Conservation (phyloP, 2,113 vertebrate genomes). For the Proterorhinus semilunaris region DNA sequence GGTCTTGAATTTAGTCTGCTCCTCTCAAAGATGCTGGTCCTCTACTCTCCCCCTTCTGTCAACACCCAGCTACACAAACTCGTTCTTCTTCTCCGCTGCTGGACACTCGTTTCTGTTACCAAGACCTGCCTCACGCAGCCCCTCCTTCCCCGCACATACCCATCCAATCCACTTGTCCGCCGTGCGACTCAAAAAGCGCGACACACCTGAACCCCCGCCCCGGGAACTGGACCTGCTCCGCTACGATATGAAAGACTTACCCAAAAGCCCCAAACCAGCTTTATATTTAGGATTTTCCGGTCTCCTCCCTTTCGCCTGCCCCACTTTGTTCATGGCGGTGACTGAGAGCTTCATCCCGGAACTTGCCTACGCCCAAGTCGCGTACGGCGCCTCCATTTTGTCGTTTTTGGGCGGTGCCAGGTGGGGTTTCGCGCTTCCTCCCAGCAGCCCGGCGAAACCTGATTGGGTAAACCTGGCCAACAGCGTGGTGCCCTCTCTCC, state of each 20-base stretch:
- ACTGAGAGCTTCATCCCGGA: slow-evolving; percentile 77
- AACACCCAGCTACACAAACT: slow-evolving; percentile 6
- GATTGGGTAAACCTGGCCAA: slow-evolving; percentile 88
- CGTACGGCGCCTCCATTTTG: slow-evolving; percentile 79
- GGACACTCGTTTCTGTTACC: not conserved
- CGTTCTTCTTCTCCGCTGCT: not conserved
- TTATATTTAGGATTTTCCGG: slow-evolving; percentile 79
- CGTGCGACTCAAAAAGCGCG: slow-evolving; percentile 52
- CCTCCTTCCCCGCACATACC: not conserved
- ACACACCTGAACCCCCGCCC: slow-evolving; percentile 32
- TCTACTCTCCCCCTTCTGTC: slow-evolving; percentile 8
- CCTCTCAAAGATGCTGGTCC: slow-evolving; percentile 40
- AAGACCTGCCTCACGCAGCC: not conserved
- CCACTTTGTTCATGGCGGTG: slow-evolving; percentile 80
- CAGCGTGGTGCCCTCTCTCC: slow-evolving; percentile 75
- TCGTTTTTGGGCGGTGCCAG: slow-evolving; percentile 89
- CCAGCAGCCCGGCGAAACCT: slow-evolving; percentile 85
- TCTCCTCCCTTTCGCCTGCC: slow-evolving; percentile 81
- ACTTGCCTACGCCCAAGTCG: slow-evolving; percentile 82
- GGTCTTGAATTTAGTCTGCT: slow-evolving; percentile 19
- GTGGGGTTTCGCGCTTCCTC: slow-evolving; percentile 91
- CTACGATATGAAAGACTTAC: slow-evolving; percentile 68
- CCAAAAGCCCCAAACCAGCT: slow-evolving; percentile 84
- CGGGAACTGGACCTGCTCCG: slow-evolving; percentile 61
- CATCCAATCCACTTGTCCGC: slow-evolving; percentile 55